Evolutionary conservation across 2,888 invertebrate species (phyloP).

Genomic region (Mantis religiosa): DNA sequence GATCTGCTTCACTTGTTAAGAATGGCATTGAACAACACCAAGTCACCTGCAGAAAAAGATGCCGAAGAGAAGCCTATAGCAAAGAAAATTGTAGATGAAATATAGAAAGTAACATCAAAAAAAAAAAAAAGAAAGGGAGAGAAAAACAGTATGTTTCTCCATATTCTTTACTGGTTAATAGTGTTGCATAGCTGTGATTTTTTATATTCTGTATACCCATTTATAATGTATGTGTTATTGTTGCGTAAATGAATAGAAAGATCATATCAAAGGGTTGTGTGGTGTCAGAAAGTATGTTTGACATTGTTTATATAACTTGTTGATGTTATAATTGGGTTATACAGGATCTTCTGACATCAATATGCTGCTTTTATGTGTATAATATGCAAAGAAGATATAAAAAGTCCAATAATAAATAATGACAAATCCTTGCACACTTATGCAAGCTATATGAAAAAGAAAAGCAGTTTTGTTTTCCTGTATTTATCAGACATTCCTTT

Average conservation of each 20-base stretch:
- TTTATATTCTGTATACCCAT: background rate
- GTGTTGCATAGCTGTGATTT: background rate
- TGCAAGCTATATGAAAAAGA: too few relatives aligned
- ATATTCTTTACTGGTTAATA: background rate
- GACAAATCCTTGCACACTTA: too few relatives aligned
- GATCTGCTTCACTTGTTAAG: conserved; percentile 59
- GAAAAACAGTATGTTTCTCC: background rate
- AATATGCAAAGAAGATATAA: background rate
- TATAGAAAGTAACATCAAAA: background rate
- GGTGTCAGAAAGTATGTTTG: background rate
- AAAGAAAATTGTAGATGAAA: background rate
- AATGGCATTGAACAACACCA: conserved; percentile 43
- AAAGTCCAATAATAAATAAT: background rate
- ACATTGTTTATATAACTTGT: background rate
- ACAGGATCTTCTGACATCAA: background rate
- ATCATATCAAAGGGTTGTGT: too few relatives aligned
- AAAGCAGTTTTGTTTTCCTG: too few relatives aligned
- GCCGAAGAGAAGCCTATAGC: background rate
- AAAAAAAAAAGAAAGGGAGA: too few relatives aligned
- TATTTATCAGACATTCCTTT: too few relatives aligned
- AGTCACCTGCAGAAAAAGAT: background rate
- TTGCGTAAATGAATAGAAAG: too few relatives aligned
- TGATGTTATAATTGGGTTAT: background rate
- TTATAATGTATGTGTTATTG: background rate
- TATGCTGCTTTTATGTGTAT: background rate